Evolutionary conservation across 2,113 vertebrate genomes (phyloP).

Genomic region (Megaleporinus macrocephalus): DNA sequence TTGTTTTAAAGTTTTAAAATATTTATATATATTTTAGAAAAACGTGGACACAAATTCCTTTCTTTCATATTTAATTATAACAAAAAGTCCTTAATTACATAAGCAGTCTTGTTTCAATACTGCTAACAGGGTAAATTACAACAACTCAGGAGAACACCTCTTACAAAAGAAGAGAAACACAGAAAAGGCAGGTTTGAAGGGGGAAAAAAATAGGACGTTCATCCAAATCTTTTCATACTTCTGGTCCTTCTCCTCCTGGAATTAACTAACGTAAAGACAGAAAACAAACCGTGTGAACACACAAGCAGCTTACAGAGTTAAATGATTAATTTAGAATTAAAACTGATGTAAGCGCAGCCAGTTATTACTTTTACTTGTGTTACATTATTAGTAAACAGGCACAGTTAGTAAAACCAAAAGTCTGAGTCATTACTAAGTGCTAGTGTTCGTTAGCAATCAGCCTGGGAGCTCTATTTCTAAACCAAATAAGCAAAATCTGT

Average conservation of each 20-base stretch:
- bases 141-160: background rate
- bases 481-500: too few species aligned
- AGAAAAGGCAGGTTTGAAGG: background rate
- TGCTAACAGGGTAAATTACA: background rate
- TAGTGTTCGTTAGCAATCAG: too few species aligned
- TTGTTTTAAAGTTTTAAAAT: background rate
- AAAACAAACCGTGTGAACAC: background rate
- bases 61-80: background rate
- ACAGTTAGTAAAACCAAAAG: too few species aligned
- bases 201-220: background rate
- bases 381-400: too few species aligned
- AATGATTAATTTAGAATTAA: background rate
- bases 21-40: background rate
- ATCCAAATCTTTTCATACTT: conserved; percentile 79
- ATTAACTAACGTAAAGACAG: conserved; percentile 81
- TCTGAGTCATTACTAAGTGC: too few species aligned
- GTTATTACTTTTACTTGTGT: too few species aligned
- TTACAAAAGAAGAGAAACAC: background rate
- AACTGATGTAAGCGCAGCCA: background rate
- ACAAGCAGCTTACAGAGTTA: background rate
- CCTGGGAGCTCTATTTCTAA: too few species aligned
- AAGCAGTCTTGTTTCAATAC: background rate
- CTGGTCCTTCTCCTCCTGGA: conserved; percentile 97
- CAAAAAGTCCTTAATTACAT: background rate
- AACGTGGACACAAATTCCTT: background rate